Evolutionary conservation across 1,140 invertebrate genomes (phyloP).

Genomic region (Pachyrhynchus sulphureomaculatus): DNA sequence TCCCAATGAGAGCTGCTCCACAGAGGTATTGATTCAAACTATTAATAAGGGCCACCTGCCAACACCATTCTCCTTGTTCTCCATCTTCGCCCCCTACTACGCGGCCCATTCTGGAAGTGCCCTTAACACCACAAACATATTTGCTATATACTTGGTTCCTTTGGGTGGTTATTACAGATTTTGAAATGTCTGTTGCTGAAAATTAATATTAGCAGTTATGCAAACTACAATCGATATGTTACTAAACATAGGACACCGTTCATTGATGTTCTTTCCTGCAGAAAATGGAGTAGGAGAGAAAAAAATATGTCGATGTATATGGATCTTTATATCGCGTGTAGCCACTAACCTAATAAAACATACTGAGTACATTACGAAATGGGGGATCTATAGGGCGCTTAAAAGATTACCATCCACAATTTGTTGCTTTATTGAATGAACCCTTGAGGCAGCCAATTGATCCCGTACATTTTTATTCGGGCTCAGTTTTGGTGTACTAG

Average conservation of each 20-base stretch:
- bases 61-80: slow-evolving; percentile 89
- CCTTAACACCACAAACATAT: slow-evolving; percentile 91
- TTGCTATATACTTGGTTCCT: slow-evolving; percentile 77
- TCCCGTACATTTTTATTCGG: too few species aligned
- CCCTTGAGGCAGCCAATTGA: too few species aligned
- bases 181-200: slow-evolving; percentile 50
- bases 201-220: not conserved
- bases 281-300: too few species aligned
- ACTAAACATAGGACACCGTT: not conserved
- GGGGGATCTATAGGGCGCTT: too few species aligned
- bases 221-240: not conserved
- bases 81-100: slow-evolving; percentile 92
- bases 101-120: slow-evolving; percentile 60
- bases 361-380: too few species aligned
- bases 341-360: too few species aligned
- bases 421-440: too few species aligned
- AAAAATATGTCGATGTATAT: too few species aligned
- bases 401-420: too few species aligned
- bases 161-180: slow-evolving; percentile 58
- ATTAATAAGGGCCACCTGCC: slow-evolving; percentile 93
- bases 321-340: too few species aligned
- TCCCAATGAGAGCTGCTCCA: slow-evolving; percentile 90
- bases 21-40: slow-evolving; percentile 93
- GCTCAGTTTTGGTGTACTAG: too few species aligned
- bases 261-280: slow-evolving; percentile 2